Percentiles rank a stretch among this genome's conserved stretches.
Evolutionary conservation across 2,888 invertebrate genomes (phyloP).

Genomic region (Andrena haemorrhoa): DNA sequence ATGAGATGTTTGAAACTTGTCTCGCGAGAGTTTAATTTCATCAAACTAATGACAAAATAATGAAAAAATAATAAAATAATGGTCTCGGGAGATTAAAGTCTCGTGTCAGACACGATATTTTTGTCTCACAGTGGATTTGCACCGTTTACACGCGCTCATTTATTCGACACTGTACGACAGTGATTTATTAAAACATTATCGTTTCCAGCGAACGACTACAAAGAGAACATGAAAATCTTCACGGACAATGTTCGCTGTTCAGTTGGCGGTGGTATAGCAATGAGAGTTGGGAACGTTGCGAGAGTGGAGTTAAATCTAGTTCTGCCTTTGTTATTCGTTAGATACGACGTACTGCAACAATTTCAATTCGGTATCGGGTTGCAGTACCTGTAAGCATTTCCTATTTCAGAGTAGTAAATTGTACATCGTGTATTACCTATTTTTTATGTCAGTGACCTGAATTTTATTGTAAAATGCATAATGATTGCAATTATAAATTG

Average conservation of each 20-base stretch:
- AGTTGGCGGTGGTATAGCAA: conserved; percentile 93
- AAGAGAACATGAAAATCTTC: conserved; percentile 84
- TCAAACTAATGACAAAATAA: too few relatives aligned
- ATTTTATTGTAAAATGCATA: conserved; percentile 57
- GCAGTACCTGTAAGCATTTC: conserved; percentile 89
- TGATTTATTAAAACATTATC: conserved; percentile 5
- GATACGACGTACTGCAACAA: conserved; percentile 90
- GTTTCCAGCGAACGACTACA: conserved; percentile 84
- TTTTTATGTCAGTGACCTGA: conserved; percentile 34
- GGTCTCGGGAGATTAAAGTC: too few relatives aligned
- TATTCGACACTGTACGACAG: neutral
- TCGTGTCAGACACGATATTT: too few relatives aligned
- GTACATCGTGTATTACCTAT: conserved; percentile 48
- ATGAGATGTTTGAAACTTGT: too few relatives aligned
- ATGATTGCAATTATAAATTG: conserved; percentile 49
- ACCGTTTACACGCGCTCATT: too few relatives aligned
- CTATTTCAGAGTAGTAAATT: conserved; percentile 55
- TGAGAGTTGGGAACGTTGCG: conserved; percentile 94
- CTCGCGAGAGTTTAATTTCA: too few relatives aligned
- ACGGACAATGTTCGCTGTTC: conserved; percentile 89
- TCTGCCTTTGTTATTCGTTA: conserved; percentile 89
- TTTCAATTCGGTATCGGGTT: conserved; percentile 95
- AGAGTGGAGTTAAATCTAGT: conserved; percentile 98
- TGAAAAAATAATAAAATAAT: too few relatives aligned
- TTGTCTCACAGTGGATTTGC: too few relatives aligned